Conservation (phyloP, 2,113 vertebrate species). For the Pluvianellus socialis region DNA sequence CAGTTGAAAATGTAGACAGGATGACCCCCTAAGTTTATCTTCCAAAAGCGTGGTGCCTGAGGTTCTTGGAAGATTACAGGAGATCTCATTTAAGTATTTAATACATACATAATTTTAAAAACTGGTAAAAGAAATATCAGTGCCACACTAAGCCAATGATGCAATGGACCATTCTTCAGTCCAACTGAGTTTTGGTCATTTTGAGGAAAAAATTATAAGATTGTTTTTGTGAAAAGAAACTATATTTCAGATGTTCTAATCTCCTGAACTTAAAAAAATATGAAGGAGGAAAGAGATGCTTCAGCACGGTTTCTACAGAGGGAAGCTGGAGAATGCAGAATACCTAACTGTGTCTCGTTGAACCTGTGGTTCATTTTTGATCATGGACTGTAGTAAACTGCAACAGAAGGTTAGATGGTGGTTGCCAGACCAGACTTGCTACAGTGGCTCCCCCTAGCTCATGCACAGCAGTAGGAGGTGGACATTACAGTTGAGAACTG, state of each 20-base stretch:
- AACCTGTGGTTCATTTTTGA: background rate
- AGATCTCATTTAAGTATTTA: background rate
- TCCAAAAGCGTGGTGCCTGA: background rate
- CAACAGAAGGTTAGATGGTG: background rate
- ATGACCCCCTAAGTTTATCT: background rate
- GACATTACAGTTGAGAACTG: background rate
- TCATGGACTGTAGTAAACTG: background rate
- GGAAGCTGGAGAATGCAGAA: background rate
- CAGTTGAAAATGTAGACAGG: background rate
- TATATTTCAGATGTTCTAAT: background rate
- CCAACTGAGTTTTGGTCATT: background rate
- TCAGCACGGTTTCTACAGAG: background rate
- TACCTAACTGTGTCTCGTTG: background rate
- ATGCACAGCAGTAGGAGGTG: background rate
- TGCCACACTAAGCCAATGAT: background rate
- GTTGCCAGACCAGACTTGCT: background rate
- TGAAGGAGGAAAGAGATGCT: background rate
- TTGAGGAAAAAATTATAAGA: background rate
- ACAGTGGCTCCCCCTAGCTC: background rate
- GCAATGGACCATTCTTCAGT: background rate
- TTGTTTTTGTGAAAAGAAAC: background rate
- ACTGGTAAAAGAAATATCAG: background rate
- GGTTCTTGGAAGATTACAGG: background rate
- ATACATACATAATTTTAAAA: background rate
- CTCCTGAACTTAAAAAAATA: background rate